phyloP scores from a whole-genome alignment of 2,113 vertebrate genomes.

The Agapornis roseicollis region DNA sequence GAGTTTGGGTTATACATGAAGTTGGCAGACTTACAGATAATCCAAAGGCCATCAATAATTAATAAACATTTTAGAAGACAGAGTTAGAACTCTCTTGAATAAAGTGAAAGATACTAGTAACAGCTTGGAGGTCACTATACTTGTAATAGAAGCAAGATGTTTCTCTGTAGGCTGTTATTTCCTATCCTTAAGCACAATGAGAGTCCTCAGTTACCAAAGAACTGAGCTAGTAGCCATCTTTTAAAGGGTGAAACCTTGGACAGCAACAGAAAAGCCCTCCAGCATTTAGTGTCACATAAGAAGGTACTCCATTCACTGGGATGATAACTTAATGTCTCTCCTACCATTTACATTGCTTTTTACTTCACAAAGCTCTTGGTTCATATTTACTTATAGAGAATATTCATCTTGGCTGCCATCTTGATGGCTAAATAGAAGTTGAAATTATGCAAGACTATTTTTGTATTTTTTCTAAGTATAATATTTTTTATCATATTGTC shows the following conservation, averaged over 20 bases:
- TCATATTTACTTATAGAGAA: background rate
- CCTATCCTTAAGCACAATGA: background rate
- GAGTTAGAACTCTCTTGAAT: background rate
- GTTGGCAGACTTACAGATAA: background rate
- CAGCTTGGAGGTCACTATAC: background rate
- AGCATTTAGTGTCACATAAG: background rate
- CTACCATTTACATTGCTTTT: background rate
- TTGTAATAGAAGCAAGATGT: background rate
- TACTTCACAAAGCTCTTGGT: background rate
- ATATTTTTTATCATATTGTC: fast-evolving
- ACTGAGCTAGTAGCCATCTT: background rate
- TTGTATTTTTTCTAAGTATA: background rate
- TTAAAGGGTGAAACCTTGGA: background rate
- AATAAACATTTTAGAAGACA: background rate
- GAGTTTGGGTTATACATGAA: background rate
- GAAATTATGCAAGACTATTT: background rate
- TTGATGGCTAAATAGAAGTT: background rate
- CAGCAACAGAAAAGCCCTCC: background rate
- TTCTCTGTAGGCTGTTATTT: background rate
- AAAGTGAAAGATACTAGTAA: background rate
- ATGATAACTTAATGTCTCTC: background rate
- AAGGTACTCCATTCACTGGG: background rate
- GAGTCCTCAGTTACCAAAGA: background rate
- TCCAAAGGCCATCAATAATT: background rate
- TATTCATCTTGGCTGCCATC: background rate